Evolutionary conservation across 2,888 invertebrate genomes (phyloP), one percentile per base, ranked within the genome.

Genomic region (Tiliacea aurago): DNA sequence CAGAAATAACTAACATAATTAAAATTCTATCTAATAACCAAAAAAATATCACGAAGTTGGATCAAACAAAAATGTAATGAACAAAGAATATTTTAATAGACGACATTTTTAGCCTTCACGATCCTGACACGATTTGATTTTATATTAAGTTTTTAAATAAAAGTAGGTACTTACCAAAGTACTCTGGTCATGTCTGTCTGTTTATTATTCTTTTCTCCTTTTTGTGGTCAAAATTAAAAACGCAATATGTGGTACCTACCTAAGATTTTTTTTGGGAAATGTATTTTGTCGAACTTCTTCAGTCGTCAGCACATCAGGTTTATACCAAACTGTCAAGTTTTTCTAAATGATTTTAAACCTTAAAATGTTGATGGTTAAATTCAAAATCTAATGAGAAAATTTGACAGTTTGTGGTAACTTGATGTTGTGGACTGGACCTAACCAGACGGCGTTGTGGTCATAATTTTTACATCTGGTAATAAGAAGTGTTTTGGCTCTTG

Each of bases 71-170:
- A 71, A 45, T 49, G 2, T 69, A 55, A 70, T 62, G 28, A 78
- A 58, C 53, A 55, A 65, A 58, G 20, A 61, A 33, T 5, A 7
- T 53, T 71, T 49, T 13, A 15, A n/a, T 23, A 18, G 1, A 18
- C 33, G 67, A 49, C 2, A 43, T 13, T 63, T 80, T 81, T 80
- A 81, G 55, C 18, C 15, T 13, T 1, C 18, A 77, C 80, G 80
- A 77, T 28, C 37, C 7, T 15, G 33, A 23, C 10, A 63, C n/a
- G 51, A 73, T 37, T 43, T 64, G 2, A 2, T 15, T 15, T 28
- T 51, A 20, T 10, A 0, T 20, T 2, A 20, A 47, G 20, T 20
- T 49, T 49, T 49, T 20, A 49, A 47, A 47, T 47, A 20, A 47
- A 49, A 49, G 20, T 49, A 49, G 28, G 28, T 28, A 28, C n/a